Base-by-base conservation (phyloP, 1,140 invertebrate genomes). In the Polypedilum pembai region DNA sequence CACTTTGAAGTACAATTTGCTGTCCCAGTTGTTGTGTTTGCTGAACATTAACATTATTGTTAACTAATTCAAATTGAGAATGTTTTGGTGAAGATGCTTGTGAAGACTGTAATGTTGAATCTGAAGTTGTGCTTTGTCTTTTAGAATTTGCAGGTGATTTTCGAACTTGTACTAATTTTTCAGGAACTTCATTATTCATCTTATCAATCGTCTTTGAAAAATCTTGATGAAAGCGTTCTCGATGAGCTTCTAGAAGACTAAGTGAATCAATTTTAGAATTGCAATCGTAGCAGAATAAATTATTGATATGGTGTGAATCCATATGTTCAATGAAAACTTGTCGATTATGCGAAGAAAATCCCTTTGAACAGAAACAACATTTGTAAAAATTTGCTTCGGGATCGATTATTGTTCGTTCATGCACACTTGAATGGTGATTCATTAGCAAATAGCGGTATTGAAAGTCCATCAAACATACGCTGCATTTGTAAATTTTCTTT, bases 1-100 rank as follows among this genome's bases (percentile, higher is more conserved):
- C 65, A 20, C 18, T 69, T 12, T 69, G 65, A 69, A 69, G 8
- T 8, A 69, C 18, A 18, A 69, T 69, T 69, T 69, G 65, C 18
- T 69, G 65, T 10, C 8, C n/a, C 10, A 18, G 65, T 15, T 12
- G 3, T 12, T 12, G 3, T 56, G 12, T n/a, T 15, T 56, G 45
- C 12, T 56, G 45, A n/a, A 15, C n/a, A 15, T 56, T 56, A 1
- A 56, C 3, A 33, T 33, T 33, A 12, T 56, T 56, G 45, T 56
- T 56, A n/a, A 56, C n/a, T 15, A 56, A n/a, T 56, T 56, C 45
- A 56, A 15, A 56, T 56, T 56, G 45, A 10, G 45, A 4, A 12
- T 56, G 45, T 15, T 56, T 56, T 56, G 45, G 45, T 56, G 45
- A 56, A 15, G 45, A 12, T 12, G n/a, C 12, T n/a, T 33, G 24